phyloP scores from a whole-genome alignment of 2,888 invertebrate genomes.

The Tridacna crocea region DNA sequence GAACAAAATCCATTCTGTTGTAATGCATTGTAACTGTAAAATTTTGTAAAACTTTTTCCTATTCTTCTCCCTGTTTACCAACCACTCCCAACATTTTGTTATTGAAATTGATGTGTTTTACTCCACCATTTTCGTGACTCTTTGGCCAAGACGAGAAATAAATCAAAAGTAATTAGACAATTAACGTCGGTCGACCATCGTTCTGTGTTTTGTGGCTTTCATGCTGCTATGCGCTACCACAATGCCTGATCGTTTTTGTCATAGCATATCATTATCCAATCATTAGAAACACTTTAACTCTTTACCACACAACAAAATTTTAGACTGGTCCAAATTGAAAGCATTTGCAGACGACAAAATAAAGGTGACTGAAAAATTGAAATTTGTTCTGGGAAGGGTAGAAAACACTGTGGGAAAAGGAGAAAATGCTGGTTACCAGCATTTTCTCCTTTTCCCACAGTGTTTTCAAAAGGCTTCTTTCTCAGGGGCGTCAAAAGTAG shows the following conservation, averaged over 20 bases:
- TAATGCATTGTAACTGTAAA: constrained; percentile 8
- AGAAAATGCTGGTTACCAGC: no score
- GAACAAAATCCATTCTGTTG: constrained; percentile 3
- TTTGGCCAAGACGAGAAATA: constrained; percentile 36
- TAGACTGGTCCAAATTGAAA: no score
- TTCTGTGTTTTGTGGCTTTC: constrained; percentile 47
- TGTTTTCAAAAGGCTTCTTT: no score
- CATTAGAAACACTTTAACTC: constrained; percentile 58
- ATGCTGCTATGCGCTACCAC: constrained; percentile 38
- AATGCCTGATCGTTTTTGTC: constrained; percentile 38
- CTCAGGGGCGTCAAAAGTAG: no score
- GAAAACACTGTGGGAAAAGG: no score
- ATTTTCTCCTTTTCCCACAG: no score
- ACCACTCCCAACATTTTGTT: constrained; percentile 23
- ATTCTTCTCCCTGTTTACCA: not conserved
- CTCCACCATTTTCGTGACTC: constrained; percentile 27
- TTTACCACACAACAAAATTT: no score
- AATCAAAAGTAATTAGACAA: constrained; percentile 58
- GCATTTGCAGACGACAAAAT: no score
- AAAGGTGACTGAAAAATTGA: no score
- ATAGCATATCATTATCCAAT: constrained; percentile 54
- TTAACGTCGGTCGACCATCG: constrained; percentile 48
- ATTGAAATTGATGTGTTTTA: constrained; percentile 49
- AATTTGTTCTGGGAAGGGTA: no score
- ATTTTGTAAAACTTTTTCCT: not conserved